Evolutionary conservation across 1,140 invertebrate genomes (phyloP).

Genomic region (Ips nitidus): DNA sequence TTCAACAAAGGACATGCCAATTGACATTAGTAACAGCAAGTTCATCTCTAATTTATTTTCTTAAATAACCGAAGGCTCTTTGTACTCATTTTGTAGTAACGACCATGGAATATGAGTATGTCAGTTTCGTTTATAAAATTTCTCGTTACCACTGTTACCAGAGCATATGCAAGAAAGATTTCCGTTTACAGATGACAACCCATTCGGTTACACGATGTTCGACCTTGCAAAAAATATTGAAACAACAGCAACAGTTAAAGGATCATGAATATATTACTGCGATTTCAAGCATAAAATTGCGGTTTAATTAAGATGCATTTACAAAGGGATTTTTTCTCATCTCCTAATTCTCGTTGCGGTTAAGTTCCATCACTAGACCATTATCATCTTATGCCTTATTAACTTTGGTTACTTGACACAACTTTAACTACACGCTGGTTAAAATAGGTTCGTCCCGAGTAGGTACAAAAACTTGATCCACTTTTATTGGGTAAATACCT

Average conservation of each 20-base stretch:
- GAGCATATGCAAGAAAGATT: no score
- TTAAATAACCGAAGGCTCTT: not conserved
- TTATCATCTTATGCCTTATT: constrained; percentile 33
- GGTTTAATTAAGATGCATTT: constrained; percentile 23
- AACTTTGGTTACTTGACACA: constrained; percentile 21
- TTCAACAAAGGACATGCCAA: constrained; percentile 20
- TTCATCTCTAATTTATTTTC: not conserved
- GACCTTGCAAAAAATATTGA: constrained; percentile 2
- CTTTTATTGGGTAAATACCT: not conserved
- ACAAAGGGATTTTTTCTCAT: constrained; percentile 24
- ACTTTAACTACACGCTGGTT: constrained; percentile 17
- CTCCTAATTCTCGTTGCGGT: constrained; percentile 20
- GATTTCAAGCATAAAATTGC: constrained; percentile 22
- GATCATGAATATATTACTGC: constrained; percentile 29
- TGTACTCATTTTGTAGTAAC: no score
- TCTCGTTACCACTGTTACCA: no score
- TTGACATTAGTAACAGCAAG: constrained; percentile 6
- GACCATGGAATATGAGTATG: no score
- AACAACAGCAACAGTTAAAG: constrained; percentile 12
- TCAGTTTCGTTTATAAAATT: no score
- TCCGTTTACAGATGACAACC: no score
- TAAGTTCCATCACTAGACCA: constrained; percentile 23
- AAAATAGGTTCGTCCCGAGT: constrained; percentile 19
- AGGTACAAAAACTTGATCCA: constrained; percentile 22
- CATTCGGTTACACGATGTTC: not conserved